Evolutionary conservation across 2,797 vertebrate genomes (phyloP), one percentile per base, ranked within the genome.

Genomic region (Peromyscus aztecus): DNA sequence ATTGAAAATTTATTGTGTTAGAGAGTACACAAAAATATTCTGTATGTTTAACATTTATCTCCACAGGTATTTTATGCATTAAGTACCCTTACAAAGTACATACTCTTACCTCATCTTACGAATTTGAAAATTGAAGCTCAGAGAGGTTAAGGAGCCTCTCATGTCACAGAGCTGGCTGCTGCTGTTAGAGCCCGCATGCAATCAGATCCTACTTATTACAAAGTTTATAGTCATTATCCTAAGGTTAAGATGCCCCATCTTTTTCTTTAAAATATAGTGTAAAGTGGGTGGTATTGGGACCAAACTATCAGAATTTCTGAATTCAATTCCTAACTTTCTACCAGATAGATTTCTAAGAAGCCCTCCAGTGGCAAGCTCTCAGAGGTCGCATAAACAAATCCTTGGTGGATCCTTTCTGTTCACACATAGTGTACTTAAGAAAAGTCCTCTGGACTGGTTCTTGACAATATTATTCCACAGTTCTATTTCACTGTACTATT

Each of bases 1-100:
- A 76, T 34, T 86, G 55, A 94, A 65, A 91, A 93, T 1, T 78
- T 95, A 76, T 4, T 86, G 3, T 95, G 6, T 49, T n/a, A 92
- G n/a, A 57, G 24, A 84, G 37, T 37, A 13, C 69, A 31, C 24
- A 82, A 57, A 82, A 55, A 16, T 90, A 94, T 95, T 71, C 61
- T 19, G 57, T 80, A 63, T 19, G 46, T 75, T 49, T 81, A 90
- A 57, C 4, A 63, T 85, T 89, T 69, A 82, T 69, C 31, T 12
- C 29, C 12, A 95, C 7, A 52, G 29, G 27, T 93, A 90, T 91
- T 92, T 23, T 89, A 0, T 94, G 57, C 57, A 34, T 80, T 96
- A 69, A 29, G 40, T 67, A 57, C 75, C 75, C 63, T 67, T 86
- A 65, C 81, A 80, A 83, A 83, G 34, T 89, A 91, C 43, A 13